Evolutionary conservation across 2,888 invertebrate genomes (phyloP).

Genomic region (Pandemis corylana): DNA sequence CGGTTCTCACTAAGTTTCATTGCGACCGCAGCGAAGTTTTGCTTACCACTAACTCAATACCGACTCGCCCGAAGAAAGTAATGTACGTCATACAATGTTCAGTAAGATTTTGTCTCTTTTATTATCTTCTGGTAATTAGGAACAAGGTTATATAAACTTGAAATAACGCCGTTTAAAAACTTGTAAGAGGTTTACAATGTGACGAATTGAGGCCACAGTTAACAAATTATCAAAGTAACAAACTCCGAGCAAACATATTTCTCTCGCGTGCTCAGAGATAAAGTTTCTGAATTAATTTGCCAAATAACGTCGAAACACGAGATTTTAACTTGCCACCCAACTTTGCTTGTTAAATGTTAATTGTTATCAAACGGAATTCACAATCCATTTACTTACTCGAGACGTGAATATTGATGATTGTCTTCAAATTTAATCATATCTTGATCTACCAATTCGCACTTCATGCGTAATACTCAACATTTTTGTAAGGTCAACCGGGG

Average conservation of each 20-base stretch:
- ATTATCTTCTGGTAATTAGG: constrained; percentile 5
- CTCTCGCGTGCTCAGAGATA: constrained; percentile 73
- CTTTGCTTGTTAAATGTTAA: constrained; percentile 80
- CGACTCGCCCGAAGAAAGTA: neutral
- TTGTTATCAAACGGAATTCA: constrained; percentile 71
- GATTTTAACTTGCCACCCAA: constrained; percentile 76
- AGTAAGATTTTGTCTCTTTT: neutral
- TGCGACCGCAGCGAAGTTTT: constrained; percentile 24
- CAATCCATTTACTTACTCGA: constrained; percentile 43
- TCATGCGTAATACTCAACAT: too few relatives aligned
- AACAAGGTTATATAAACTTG: neutral
- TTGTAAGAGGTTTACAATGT: constrained; percentile 48
- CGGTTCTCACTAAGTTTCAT: constrained; percentile 23
- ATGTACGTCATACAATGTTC: neutral
- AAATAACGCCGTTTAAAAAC: constrained; percentile 42
- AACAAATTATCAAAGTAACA: constrained; percentile 58
- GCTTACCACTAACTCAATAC: constrained; percentile 15
- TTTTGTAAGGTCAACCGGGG: too few relatives aligned
- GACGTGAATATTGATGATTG: constrained; percentile 39
- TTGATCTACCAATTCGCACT: neutral
- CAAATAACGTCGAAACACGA: constrained; percentile 80
- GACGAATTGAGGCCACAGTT: constrained; percentile 50
- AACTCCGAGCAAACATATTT: constrained; percentile 75
- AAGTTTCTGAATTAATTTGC: constrained; percentile 81
- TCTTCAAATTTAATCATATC: constrained; percentile 28